A percentile compares a stretch with the other conserved stretches of the same genome.
phyloP scores from a whole-genome alignment of 1,140 invertebrate genomes.

The Centruroides vittatus region DNA sequence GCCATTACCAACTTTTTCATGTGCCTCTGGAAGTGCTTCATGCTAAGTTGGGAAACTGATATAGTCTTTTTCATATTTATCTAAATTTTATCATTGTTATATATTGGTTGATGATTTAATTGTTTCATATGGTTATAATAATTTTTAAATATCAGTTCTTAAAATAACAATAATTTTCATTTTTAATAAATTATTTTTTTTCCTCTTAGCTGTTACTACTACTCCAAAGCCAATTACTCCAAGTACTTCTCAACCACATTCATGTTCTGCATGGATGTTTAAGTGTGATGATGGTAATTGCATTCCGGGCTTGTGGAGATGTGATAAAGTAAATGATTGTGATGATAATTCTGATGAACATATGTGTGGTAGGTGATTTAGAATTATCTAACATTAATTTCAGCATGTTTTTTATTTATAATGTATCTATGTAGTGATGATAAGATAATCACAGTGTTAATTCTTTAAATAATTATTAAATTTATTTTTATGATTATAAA shows the following conservation, averaged over 20 bases:
- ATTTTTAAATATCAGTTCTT: no score
- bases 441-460: no score
- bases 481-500: no score
- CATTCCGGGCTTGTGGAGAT: constrained; percentile 70
- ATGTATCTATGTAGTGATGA: not conserved
- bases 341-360: constrained; percentile 81
- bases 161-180: no score
- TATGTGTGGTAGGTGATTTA: constrained; percentile 36
- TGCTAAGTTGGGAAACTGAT: no score
- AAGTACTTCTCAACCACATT: constrained; percentile 34
- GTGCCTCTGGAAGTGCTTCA: no score
- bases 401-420: not conserved
- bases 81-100: no score
- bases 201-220: constrained; percentile 24
- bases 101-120: no score
- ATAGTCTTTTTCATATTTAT: no score
- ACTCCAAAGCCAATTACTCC: constrained; percentile 29
- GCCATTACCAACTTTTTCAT: no score
- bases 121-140: no score
- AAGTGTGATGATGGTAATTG: constrained; percentile 85
- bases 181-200: constrained; percentile 21
- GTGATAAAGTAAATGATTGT: constrained; percentile 85
- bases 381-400: not conserved
- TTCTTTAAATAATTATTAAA: no score
- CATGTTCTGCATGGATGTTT: constrained; percentile 57